phyloP scores from a whole-genome alignment of 1,140 invertebrate species.

The Stenopsyche tienmushanensis region DNA sequence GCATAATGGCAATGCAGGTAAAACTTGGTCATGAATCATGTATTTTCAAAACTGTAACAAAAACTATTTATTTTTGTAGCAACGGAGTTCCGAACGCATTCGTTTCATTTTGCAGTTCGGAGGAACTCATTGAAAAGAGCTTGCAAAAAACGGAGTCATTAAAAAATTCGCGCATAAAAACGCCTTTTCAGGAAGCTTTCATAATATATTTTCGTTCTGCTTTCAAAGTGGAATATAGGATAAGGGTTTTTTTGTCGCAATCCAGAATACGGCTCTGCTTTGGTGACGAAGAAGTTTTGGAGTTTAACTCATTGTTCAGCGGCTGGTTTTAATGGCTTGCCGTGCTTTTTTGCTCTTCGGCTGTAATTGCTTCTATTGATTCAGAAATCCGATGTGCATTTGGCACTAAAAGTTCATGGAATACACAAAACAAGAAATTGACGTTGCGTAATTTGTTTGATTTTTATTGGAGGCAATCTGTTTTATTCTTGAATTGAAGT shows the following conservation, averaged over 20 bases:
- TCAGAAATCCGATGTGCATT: no score
- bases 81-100: no score
- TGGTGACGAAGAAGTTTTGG: constrained; percentile 24
- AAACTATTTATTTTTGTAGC: no score
- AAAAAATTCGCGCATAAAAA: neutral
- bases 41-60: no score
- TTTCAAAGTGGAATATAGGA: neutral
- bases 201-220: constrained; percentile 8
- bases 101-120: no score
- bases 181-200: neutral
- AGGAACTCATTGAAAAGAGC: neutral
- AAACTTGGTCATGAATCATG: no score
- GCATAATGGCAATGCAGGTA: no score
- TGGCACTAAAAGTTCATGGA: no score
- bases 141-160: neutral
- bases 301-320: constrained; percentile 32
- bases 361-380: constrained; percentile 28
- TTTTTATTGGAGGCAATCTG: no score
- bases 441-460: no score
- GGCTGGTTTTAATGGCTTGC: constrained; percentile 31
- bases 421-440: no score
- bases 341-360: constrained; percentile 17
- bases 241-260: constrained; percentile 8
- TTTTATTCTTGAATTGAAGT: no score
- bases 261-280: neutral